Conservation (phyloP, 2,888 invertebrate genomes). For the Drosophila algonquin region DNA sequence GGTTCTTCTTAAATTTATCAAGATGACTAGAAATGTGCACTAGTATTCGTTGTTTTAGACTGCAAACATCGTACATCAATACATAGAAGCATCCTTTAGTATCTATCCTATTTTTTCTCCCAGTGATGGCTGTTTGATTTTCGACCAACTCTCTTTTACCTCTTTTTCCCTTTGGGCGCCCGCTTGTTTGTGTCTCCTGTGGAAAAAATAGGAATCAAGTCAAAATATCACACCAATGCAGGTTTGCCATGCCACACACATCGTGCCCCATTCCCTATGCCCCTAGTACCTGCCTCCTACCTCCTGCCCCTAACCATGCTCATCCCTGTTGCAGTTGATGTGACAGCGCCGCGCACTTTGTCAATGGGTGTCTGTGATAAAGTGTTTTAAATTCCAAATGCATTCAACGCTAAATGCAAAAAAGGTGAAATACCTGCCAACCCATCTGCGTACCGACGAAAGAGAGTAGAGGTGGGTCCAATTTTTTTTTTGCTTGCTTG, state of each 20-base stretch:
- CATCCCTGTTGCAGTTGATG: conserved; percentile 66
- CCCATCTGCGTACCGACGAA: conserved; percentile 20
- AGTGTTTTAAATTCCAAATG: conserved; percentile 76
- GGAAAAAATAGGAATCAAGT: conserved; percentile 40
- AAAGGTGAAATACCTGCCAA: conserved; percentile 44
- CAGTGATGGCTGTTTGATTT: neutral
- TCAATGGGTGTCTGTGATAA: conserved; percentile 72
- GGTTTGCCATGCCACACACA: conserved; percentile 27
- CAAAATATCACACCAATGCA: conserved; percentile 47
- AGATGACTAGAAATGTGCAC: no score
- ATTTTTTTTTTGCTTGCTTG: conserved; percentile 8
- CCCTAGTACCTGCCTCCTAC: conserved; percentile 3
- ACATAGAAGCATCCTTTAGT: neutral
- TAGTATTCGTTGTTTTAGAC: no score
- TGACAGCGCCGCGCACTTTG: conserved; percentile 69
- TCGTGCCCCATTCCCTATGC: neutral
- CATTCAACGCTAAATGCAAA: conserved; percentile 72
- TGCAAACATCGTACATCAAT: neutral
- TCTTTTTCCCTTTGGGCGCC: neutral
- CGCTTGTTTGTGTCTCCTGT: neutral
- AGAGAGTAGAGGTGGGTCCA: neutral
- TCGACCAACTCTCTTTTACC: neutral
- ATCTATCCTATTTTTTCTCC: neutral
- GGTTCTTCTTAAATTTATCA: no score
- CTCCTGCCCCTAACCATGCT: conserved; percentile 2